Conservation (phyloP, 2,888 invertebrate species). For the Heliconius charithonia region DNA sequence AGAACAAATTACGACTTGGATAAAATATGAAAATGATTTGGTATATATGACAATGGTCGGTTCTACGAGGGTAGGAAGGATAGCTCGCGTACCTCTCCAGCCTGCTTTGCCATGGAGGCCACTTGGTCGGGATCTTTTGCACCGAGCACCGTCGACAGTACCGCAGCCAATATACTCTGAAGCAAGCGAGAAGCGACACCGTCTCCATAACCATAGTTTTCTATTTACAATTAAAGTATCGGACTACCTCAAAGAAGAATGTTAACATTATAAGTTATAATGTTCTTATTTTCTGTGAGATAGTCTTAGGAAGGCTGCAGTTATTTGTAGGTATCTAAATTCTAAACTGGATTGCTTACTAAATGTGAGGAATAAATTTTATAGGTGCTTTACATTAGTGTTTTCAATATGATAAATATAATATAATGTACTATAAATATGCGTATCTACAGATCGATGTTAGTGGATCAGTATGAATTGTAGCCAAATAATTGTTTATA, state of each 20-base stretch:
- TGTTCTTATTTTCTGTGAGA: constrained; percentile 60
- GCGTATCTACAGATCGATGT: constrained; percentile 74
- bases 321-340: constrained; percentile 67
- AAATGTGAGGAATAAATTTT: constrained; percentile 71
- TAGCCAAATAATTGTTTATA: constrained; percentile 43
- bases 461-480: constrained; percentile 74
- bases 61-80: constrained; percentile 71
- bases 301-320: constrained; percentile 65
- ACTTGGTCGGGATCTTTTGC: constrained; percentile 96
- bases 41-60: neutral
- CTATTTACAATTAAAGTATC: constrained; percentile 73
- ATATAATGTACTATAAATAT: constrained; percentile 54
- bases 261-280: neutral
- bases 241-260: constrained; percentile 67
- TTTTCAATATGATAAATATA: constrained; percentile 52
- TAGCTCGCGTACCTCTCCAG: constrained; percentile 93
- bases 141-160: constrained; percentile 95
- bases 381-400: constrained; percentile 70
- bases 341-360: constrained; percentile 63
- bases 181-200: constrained; percentile 85
- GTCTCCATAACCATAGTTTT: constrained; percentile 81
- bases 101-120: constrained; percentile 96
- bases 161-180: constrained; percentile 96
- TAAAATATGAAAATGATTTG: neutral
- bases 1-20: constrained; percentile 4